These are phyloP conservation scores for Patagioenas fasciata DNA, from an alignment of 2,113 vertebrate species.

Conservation along the genomic window DNA sequence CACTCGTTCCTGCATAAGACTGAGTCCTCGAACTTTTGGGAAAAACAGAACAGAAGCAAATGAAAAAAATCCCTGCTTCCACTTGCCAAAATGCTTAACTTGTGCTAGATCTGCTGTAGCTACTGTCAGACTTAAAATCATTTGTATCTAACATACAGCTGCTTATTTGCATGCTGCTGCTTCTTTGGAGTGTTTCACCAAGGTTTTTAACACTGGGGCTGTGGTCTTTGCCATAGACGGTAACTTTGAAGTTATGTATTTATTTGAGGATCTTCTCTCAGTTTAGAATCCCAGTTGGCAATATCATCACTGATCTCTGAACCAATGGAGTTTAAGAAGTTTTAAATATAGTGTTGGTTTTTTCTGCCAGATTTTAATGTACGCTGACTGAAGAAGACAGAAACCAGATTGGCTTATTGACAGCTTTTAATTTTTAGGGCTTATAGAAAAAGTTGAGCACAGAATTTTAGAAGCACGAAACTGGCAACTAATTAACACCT, in stretches of 20 bases:
- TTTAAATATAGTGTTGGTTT: neutral
- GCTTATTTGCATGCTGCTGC: neutral
- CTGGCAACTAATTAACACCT: neutral
- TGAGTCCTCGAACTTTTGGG: neutral
- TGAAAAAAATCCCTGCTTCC: neutral
- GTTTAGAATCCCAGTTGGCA: neutral
- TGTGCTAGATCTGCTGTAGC: neutral
- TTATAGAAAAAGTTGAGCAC: neutral
- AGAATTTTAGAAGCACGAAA: neutral
- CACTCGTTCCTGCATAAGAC: neutral
- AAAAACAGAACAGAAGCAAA: no score
- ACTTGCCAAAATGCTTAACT: neutral
- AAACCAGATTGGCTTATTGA: neutral
- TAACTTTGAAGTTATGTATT: neutral
- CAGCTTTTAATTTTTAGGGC: neutral
- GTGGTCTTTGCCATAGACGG: neutral
- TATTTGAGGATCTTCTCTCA: neutral
- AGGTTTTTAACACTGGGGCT: neutral
- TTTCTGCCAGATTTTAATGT: neutral
- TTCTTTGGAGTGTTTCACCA: neutral
- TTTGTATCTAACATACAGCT: no score
- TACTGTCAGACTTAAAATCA: neutral
- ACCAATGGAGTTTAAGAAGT: neutral
- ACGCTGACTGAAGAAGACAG: neutral
- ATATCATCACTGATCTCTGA: neutral